Evolutionary conservation across 2,888 invertebrate species (phyloP), one percentile per base, ranked within the genome.

Genomic region (Bedellia somnulentella): DNA sequence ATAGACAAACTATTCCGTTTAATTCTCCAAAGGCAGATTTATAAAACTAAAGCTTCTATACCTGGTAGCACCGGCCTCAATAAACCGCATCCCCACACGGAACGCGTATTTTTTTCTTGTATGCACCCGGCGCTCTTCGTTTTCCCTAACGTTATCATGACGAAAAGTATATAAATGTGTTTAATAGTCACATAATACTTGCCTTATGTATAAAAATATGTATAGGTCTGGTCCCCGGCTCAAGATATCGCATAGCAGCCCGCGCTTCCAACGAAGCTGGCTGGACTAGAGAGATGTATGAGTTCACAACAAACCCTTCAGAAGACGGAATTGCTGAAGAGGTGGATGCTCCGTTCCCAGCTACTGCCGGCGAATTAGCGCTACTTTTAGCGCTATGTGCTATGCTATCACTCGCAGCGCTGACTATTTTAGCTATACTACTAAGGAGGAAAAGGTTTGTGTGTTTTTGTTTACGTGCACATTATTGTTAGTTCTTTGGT

Each of bases 221-320:
- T 25, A 2, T 13, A 68, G 73, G 73, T 28, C 57, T 82, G 37
- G 54, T 63, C 9, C 78, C 81, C 8, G 79, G 81, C 1, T 80
- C 80, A 26, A 75, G 82, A 52, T 82, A 81, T 49, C 80, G 81
- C 30, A 62, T 82, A 16, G 79, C 80, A 25, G 79, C 81, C 24
- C 75, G 80, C 0, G 82, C 80, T 15, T 76, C 77, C 5, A 82
- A 81, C 47, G 82, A 82, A 46, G 82, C 82, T 4, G 82, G 81
- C 1, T 78, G 77, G 63, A 79, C 80, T 27, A 68, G 79, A 1
- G 80, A 80, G 37, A 77, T 80, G 30, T 82, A 78, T 44, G 80
- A 81, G 46, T 80, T 82, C 44, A 76, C 78, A 25, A 82, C 82
- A 16, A 59, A 68, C 15, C 75, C 70, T 12, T 47, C 79, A 1